phyloP scores from a whole-genome alignment of 2,888 invertebrate species.

The Macropis europaea region DNA sequence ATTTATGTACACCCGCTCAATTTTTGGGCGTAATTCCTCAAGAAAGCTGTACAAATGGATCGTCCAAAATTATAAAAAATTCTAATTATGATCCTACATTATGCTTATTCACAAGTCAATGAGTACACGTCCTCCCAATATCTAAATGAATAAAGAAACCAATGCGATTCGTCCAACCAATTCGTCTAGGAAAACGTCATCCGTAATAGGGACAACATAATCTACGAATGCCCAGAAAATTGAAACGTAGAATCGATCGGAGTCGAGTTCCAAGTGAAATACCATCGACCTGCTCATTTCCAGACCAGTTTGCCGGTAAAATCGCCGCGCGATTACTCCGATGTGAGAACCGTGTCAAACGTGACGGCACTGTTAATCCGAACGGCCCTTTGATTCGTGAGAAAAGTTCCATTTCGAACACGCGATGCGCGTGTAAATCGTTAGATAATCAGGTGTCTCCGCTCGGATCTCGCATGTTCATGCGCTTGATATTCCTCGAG shows the following conservation, averaged over 20 bases:
- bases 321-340: slow-evolving; percentile 16
- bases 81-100: no score
- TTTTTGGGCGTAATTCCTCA: no score
- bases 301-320: neutral
- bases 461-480: slow-evolving; percentile 19
- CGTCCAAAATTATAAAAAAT: no score
- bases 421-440: slow-evolving; percentile 56
- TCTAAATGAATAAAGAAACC: no score
- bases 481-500: slow-evolving; percentile 40
- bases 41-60: no score
- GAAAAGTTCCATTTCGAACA: slow-evolving; percentile 55
- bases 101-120: no score
- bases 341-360: slow-evolving; percentile 56
- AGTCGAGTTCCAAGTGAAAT: neutral
- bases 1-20: no score
- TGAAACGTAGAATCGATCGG: neutral
- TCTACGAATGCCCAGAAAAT: no score
- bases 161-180: no score
- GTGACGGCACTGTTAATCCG: slow-evolving; percentile 52
- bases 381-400: slow-evolving; percentile 54
- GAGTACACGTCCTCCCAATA: no score
- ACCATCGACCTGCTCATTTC: slow-evolving; percentile 2
- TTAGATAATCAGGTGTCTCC: slow-evolving; percentile 38
- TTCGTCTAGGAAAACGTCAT: no score
- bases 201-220: no score